Evolutionary conservation across 64 coral and sea anemone genomes (phyloP).

Genomic region (Pocillopora verrucosa): DNA sequence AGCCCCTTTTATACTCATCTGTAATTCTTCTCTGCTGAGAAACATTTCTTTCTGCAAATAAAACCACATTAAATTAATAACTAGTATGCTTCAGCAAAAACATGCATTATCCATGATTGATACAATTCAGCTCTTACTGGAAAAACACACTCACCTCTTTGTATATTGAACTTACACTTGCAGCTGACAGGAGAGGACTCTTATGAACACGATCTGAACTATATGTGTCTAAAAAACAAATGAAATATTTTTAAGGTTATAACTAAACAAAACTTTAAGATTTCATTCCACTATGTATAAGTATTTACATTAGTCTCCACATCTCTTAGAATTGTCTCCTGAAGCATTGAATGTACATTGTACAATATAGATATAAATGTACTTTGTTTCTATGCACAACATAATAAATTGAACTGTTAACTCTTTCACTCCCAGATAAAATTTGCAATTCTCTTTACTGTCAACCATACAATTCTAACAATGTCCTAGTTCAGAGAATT

Average conservation of each 20-base stretch:
- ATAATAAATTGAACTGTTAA: no score
- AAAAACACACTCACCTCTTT: conserved; percentile 31
- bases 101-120: not conserved
- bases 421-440: no score
- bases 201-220: conserved; percentile 3
- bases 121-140: not conserved
- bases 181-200: conserved; percentile 48
- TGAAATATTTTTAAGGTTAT: not conserved
- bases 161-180: conserved; percentile 57
- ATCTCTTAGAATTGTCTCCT: no score
- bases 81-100: not conserved
- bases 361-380: no score
- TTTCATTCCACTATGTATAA: not conserved
- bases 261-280: no score
- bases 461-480: no score
- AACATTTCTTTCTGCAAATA: conserved; percentile 56
- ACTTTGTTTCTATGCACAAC: no score
- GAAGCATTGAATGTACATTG: no score
- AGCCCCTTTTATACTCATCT: conserved; percentile 47
- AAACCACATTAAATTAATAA: no score
- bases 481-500: no score
- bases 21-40: conserved; percentile 51
- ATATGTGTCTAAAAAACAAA: conserved; percentile 3
- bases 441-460: no score
- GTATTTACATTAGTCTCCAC: not conserved